Evolutionary conservation across 2,888 invertebrate species (phyloP).

Genomic region (Catocala nupta): DNA sequence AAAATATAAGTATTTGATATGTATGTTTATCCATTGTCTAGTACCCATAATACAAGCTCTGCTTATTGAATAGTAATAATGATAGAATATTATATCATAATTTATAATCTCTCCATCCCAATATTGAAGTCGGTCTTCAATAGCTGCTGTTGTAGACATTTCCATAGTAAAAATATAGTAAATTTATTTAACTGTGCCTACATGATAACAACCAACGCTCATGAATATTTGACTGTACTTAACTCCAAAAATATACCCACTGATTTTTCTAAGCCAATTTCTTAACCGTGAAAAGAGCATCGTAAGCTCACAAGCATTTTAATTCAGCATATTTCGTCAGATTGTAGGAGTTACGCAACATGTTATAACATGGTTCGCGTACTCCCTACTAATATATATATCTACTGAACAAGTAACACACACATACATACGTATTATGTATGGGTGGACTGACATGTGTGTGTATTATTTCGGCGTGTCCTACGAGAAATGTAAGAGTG

Average conservation of each 20-base stretch:
- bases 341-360: conserved; percentile 23
- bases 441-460: not conserved
- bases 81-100: no score
- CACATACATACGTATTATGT: not conserved
- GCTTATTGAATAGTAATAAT: no score
- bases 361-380: conserved; percentile 11
- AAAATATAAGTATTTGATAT: no score
- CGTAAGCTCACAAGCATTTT: conserved; percentile 25
- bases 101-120: not conserved
- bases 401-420: conserved; percentile 23
- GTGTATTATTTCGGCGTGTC: conserved; percentile 26
- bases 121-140: no score
- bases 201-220: not conserved
- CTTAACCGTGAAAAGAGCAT: conserved; percentile 17
- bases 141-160: not conserved
- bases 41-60: no score
- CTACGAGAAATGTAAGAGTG: conserved; percentile 30
- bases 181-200: no score
- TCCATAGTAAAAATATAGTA: not conserved
- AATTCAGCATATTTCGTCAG: conserved; percentile 24
- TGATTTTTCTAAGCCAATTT: conserved; percentile 9
- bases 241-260: conserved; percentile 2
- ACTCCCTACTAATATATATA: conserved; percentile 39
- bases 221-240: not conserved
- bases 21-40: no score